Base-by-base conservation (phyloP, 1,140 invertebrate genomes). In the Drosophila ironensis region DNA sequence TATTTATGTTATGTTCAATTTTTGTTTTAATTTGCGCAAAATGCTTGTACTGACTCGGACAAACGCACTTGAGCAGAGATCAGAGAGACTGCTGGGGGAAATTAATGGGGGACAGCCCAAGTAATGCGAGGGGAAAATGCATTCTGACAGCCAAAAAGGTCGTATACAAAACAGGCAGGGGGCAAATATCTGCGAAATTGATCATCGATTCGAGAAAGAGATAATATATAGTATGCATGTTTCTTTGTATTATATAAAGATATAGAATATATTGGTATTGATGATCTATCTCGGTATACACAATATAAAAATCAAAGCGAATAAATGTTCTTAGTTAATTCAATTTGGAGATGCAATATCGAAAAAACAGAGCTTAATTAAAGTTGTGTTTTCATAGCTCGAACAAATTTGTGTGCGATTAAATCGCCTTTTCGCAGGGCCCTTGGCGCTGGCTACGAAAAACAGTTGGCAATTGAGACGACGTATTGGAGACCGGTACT, bases 1-100 rank as follows among this genome's bases (percentile, higher is more conserved):
- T 69, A 73, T 81, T 77, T 69, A 81, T 84, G 80, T 64, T 84
- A 72, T 84, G 72, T 84, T 52, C 67, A 82, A 77, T 82, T 76
- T 68, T 54, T 82, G 20, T 70, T 81, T 59, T 72, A 82, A 76
- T 81, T 74, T 53, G 54, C 56, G 63, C 56, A 63, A 63, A 63
- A 63, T 63, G 63, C 59, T 37, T 47, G 59, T 38, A 38, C 52
- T 20, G 57, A 11, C 53, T 38, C 54, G 35, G 70, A 63, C 46
- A 53, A 68, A 69, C 38, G 56, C 53, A 72, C 56, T 64, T 51
- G 48, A 61, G 33, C 56, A 40, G 71, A 73, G 45, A 78, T 46
- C 60, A 66, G 14, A 73, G 56, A 47, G 41, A 69, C 22, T 25
- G 30, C 52, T 41, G 14, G 45, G 63, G 25, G 50, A 56, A 68